Percentiles rank a stretch among this genome's conserved stretches.
Conservation (phyloP, 2,113 vertebrate genomes). For the Scartelaos histophorus region DNA sequence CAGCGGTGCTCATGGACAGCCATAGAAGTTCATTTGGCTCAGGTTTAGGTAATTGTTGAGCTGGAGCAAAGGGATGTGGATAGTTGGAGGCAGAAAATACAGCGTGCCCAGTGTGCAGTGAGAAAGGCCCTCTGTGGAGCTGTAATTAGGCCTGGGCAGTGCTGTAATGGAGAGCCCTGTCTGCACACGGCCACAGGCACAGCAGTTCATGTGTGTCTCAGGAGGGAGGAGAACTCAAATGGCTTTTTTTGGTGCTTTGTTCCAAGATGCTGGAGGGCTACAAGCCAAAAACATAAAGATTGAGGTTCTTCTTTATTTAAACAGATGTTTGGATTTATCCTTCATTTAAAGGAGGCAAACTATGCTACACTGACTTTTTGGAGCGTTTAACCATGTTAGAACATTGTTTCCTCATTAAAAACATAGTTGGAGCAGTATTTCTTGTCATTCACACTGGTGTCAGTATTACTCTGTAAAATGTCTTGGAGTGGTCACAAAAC, state of each 20-base stretch:
- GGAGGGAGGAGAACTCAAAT: conserved; percentile 22
- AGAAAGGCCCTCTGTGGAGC: conserved; percentile 50
- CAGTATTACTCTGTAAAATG: no score
- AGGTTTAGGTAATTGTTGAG: conserved; percentile 41
- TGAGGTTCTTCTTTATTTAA: background rate
- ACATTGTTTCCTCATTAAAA: no score
- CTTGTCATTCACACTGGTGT: no score
- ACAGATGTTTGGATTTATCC: background rate
- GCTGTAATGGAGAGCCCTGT: conserved; percentile 60
- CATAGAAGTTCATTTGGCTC: conserved; percentile 42
- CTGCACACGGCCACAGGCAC: conserved; percentile 51
- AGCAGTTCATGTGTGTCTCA: conserved; percentile 15
- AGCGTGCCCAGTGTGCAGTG: conserved; percentile 26
- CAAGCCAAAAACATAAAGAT: background rate
- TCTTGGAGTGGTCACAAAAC: no score
- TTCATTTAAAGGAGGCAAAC: no score
- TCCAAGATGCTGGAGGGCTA: conserved; percentile 10
- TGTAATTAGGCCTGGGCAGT: conserved; percentile 63
- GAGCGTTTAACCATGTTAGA: no score
- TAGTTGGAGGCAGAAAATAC: conserved; percentile 31
- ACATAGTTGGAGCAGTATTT: no score
- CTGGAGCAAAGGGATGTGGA: conserved; percentile 22
- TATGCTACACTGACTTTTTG: no score
- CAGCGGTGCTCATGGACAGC: conserved; percentile 38
- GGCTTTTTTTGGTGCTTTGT: conserved; percentile 28